A percentile compares a stretch with the other conserved stretches of the same genome.
Evolutionary conservation across 2,797 vertebrate genomes (phyloP).

Genomic region (Menidia menidia): DNA sequence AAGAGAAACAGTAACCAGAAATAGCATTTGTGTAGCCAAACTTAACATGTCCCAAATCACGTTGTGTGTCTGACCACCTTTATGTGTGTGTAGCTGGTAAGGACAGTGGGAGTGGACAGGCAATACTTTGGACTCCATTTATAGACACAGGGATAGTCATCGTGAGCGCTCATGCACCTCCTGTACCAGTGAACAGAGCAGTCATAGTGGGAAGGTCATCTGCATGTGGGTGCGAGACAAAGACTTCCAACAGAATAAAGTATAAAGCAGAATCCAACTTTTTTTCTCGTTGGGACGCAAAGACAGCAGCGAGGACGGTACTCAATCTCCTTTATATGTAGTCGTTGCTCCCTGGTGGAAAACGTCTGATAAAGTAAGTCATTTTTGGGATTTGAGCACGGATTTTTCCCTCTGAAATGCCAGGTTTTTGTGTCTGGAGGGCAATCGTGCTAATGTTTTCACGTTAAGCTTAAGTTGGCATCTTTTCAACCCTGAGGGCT

Average conservation of each 20-base stretch:
- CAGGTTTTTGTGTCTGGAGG: too few species aligned
- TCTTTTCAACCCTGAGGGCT: neutral
- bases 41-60: neutral
- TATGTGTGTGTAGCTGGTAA: slow-evolving; percentile 10
- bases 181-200: slow-evolving; percentile 33
- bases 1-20: too few species aligned
- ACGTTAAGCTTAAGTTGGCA: too few species aligned
- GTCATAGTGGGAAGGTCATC: slow-evolving; percentile 8
- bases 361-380: slow-evolving; percentile 38
- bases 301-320: neutral
- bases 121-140: slow-evolving; percentile 51
- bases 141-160: slow-evolving; percentile 51
- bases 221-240: neutral
- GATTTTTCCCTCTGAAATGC: neutral
- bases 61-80: neutral
- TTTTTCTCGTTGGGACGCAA: neutral
- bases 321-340: neutral
- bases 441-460: too few species aligned
- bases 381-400: neutral
- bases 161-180: slow-evolving; percentile 43
- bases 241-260: neutral
- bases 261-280: neutral
- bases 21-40: neutral
- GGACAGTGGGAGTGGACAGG: slow-evolving; percentile 18
- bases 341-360: neutral